Percentiles rank a stretch among this genome's conserved stretches.
These are phyloP conservation scores for Ptilodon capucinus DNA, from an alignment of 2,888 invertebrate genomes.

Conservation along the genomic window DNA sequence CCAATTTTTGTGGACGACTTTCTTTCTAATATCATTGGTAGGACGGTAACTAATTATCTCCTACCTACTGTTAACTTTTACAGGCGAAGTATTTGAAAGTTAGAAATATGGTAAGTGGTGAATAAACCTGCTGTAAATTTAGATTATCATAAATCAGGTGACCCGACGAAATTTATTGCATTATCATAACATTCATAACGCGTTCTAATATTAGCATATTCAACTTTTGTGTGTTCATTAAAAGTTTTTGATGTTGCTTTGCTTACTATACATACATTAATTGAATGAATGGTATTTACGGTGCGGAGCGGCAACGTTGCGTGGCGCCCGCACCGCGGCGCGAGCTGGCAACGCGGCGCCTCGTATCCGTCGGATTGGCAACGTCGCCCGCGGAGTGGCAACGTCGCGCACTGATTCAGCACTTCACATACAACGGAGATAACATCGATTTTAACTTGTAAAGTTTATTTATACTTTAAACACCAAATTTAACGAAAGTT, in stretches of 20 bases:
- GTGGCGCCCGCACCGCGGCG: conserved; percentile 61
- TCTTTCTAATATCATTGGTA: too few species aligned
- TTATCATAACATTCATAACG: conserved; percentile 23
- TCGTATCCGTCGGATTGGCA: conserved; percentile 64
- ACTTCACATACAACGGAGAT: conserved; percentile 58
- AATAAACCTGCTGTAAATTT: not conserved
- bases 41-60: too few species aligned
- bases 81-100: too few species aligned
- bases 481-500: conserved; percentile 37
- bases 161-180: conserved; percentile 15
- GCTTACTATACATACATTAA: conserved; percentile 52
- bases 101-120: too few species aligned
- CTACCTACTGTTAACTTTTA: too few species aligned
- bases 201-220: conserved; percentile 36
- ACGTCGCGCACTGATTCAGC: conserved; percentile 76
- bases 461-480: conserved; percentile 37
- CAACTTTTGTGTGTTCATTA: conserved; percentile 48
- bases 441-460: conserved; percentile 6
- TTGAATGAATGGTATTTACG: conserved; percentile 73
- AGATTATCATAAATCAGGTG: too few species aligned
- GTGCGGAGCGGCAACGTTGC: conserved; percentile 61
- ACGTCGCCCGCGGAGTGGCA: conserved; percentile 57
- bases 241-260: conserved; percentile 45
- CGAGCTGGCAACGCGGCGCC: conserved; percentile 75
- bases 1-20: too few species aligned